Conservation (phyloP, 1,140 invertebrate genomes). For the Temnothorax longispinosus region DNA sequence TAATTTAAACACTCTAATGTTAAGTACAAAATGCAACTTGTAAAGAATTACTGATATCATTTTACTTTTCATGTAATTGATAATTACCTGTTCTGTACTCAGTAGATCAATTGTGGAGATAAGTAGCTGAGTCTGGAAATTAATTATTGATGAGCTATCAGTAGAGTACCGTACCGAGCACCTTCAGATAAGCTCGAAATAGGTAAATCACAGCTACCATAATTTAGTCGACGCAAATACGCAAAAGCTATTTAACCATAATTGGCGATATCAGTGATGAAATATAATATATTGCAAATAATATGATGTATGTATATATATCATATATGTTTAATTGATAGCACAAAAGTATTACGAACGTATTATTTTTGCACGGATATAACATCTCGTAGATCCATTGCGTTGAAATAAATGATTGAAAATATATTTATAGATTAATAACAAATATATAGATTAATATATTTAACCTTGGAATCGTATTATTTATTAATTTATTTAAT, state of each 20-base stretch:
- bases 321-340: too few species aligned
- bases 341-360: too few species aligned
- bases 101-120: constrained; percentile 19
- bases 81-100: not conserved
- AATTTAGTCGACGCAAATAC: not conserved
- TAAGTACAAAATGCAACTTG: not conserved
- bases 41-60: not conserved
- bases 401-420: too few species aligned
- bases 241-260: constrained; percentile 14
- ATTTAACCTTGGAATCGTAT: too few species aligned
- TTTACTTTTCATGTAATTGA: not conserved
- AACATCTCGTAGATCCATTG: too few species aligned
- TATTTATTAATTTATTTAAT: too few species aligned
- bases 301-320: not conserved
- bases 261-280: not conserved
- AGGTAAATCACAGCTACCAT: constrained; percentile 15
- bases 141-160: constrained; percentile 50
- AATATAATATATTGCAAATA: not conserved
- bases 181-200: constrained; percentile 25
- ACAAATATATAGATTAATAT: too few species aligned
- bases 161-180: not conserved
- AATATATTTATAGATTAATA: too few species aligned
- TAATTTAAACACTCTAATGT: not conserved
- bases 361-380: too few species aligned
- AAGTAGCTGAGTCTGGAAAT: constrained; percentile 43